Evolutionary conservation across 2,888 invertebrate genomes (phyloP).

Genomic region (Epinotia demarniana): DNA sequence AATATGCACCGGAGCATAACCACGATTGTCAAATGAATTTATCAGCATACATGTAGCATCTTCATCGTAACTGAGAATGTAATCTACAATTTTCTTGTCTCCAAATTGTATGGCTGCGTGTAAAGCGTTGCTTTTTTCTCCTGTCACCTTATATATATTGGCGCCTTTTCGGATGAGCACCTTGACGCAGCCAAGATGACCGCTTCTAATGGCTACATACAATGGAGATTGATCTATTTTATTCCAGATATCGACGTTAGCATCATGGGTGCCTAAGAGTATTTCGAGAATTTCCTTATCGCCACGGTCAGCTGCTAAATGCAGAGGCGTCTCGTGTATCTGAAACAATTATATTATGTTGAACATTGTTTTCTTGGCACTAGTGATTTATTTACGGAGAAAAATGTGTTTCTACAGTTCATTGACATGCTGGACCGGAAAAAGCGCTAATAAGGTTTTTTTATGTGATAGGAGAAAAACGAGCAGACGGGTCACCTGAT

Average conservation of each 20-base stretch:
- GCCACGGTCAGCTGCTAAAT: slow-evolving; percentile 59
- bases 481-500: no score
- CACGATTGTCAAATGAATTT: slow-evolving; percentile 50
- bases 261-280: slow-evolving; percentile 53
- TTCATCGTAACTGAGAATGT: slow-evolving; percentile 65
- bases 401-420: no score
- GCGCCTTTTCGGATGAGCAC: slow-evolving; percentile 56
- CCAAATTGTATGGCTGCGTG: slow-evolving; percentile 75
- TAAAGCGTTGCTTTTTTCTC: slow-evolving; percentile 66
- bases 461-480: no score
- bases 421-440: no score
- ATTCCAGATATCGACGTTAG: slow-evolving; percentile 53
- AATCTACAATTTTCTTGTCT: slow-evolving; percentile 68
- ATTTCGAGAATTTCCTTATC: slow-evolving; percentile 57
- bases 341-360: slow-evolving; percentile 8
- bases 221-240: slow-evolving; percentile 55
- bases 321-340: slow-evolving; percentile 57
- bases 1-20: slow-evolving; percentile 59
- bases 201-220: slow-evolving; percentile 53
- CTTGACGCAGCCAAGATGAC: slow-evolving; percentile 53
- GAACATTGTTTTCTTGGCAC: background rate
- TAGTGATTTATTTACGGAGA: background rate
- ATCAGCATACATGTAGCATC: slow-evolving; percentile 47
- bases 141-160: slow-evolving; percentile 50
- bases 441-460: no score